phyloP scores from a whole-genome alignment of 2,888 invertebrate genomes.

The Plagiodera versicolora region DNA sequence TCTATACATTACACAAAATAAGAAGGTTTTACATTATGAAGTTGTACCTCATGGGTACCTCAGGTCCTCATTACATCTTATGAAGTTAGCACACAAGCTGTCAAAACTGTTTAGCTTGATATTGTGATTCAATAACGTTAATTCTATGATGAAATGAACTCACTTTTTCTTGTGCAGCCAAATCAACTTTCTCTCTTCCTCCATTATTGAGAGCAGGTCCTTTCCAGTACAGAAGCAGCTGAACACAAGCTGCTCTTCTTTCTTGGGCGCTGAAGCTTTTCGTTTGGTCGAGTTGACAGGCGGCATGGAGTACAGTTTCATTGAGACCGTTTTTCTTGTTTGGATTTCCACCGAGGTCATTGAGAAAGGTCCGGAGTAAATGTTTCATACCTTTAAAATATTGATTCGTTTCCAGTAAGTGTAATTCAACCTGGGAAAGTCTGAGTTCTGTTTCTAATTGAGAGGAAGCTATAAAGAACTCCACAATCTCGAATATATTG shows the following conservation, averaged over 20 bases:
- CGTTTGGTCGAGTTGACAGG: constrained; percentile 59
- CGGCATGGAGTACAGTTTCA: constrained; percentile 65
- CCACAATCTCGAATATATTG: too few species aligned
- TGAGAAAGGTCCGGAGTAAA: constrained; percentile 64
- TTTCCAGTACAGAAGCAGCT: constrained; percentile 64
- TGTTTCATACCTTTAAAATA: constrained; percentile 59
- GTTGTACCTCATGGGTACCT: too few species aligned
- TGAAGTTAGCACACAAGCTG: too few species aligned
- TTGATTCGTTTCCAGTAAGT: too few species aligned
- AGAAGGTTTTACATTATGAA: too few species aligned
- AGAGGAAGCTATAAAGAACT: too few species aligned
- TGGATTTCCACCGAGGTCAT: constrained; percentile 67
- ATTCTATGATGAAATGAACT: not conserved
- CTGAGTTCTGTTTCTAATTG: too few species aligned
- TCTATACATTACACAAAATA: too few species aligned
- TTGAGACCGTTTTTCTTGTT: constrained; percentile 67
- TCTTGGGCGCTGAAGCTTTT: constrained; percentile 60
- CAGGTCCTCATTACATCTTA: too few species aligned
- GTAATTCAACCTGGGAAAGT: too few species aligned
- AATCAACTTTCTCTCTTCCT: constrained; percentile 61
- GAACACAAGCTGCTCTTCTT: constrained; percentile 63
- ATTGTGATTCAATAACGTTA: too few species aligned
- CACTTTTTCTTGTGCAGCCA: constrained; percentile 64
- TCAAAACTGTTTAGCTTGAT: too few species aligned
- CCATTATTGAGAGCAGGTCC: constrained; percentile 59